phyloP scores from a whole-genome alignment of 2,888 invertebrate genomes.

The Pachydiplax longipennis region DNA sequence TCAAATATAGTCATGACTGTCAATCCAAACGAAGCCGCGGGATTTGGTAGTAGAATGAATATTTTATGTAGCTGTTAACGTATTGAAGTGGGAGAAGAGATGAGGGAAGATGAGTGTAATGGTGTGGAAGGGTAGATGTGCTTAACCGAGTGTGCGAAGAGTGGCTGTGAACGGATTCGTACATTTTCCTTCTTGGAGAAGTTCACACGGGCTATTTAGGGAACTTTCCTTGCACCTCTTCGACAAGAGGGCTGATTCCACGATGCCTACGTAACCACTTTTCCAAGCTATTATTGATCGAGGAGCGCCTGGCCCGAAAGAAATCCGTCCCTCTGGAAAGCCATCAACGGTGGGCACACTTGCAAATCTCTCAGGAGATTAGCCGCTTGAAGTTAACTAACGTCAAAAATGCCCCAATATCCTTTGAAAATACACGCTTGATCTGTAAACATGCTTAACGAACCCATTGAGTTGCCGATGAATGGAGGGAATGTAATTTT shows the following conservation, averaged over 20 bases:
- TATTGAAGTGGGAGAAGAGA: neutral
- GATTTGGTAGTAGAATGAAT: neutral
- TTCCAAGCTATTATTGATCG: neutral
- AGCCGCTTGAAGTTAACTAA: no score
- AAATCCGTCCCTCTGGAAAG: neutral
- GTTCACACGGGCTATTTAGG: neutral
- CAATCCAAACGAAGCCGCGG: no score
- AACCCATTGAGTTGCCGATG: no score
- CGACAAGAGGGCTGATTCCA: neutral
- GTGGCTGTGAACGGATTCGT: neutral
- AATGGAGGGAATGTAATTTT: no score
- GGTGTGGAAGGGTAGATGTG: neutral
- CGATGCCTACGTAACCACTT: neutral
- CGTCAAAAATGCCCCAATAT: no score
- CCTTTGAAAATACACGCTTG: no score
- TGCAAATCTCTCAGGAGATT: no score
- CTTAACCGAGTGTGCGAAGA: neutral
- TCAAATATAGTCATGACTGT: no score
- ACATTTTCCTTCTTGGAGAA: neutral
- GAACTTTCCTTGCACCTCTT: neutral
- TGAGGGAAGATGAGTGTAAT: neutral
- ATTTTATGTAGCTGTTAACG: no score
- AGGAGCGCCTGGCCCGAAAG: neutral
- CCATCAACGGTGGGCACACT: no score
- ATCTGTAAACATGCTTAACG: no score